A percentile compares a stretch with the other conserved stretches of the same genome.
These are phyloP conservation scores for Spodoptera littoralis DNA, from an alignment of 2,888 invertebrate species.

Conservation along the genomic window DNA sequence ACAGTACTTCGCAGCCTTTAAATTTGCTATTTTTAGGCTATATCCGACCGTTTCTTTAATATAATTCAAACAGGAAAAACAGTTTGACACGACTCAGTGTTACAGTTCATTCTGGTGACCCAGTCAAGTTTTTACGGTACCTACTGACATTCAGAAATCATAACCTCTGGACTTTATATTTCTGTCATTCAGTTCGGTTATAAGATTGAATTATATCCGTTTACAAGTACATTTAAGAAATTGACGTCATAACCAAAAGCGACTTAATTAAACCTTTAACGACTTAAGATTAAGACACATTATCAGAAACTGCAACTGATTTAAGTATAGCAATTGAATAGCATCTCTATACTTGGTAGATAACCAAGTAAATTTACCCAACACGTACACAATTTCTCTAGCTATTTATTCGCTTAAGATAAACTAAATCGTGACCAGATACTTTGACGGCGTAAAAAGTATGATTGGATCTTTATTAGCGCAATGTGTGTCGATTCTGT, in stretches of 20 bases:
- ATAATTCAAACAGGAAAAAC: slow-evolving; percentile 17
- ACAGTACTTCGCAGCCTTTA: slow-evolving; percentile 44
- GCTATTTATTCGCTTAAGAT: slow-evolving; percentile 45
- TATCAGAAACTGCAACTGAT: no score
- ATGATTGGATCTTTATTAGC: slow-evolving; percentile 56
- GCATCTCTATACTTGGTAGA: not conserved
- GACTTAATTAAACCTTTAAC: no score
- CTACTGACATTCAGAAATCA: slow-evolving; percentile 12
- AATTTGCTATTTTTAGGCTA: slow-evolving; percentile 29
- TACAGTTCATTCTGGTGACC: slow-evolving; percentile 20
- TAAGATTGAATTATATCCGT: no score
- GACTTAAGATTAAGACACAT: no score
- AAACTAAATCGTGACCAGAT: slow-evolving; percentile 51
- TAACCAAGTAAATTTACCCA: slow-evolving; percentile 30
- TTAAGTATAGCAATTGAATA: no score
- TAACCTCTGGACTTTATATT: slow-evolving; percentile 4
- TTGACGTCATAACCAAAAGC: no score
- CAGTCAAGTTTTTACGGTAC: slow-evolving; percentile 26
- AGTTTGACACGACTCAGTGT: slow-evolving; percentile 16
- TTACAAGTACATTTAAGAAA: no score
- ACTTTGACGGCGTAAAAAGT: slow-evolving; percentile 43
- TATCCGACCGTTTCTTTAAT: slow-evolving; percentile 18
- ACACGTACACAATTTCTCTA: slow-evolving; percentile 35
- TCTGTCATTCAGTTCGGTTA: no score
- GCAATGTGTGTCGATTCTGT: slow-evolving; percentile 52